Evolutionary conservation across 2,113 vertebrate species (phyloP), one percentile per base, ranked within the genome.

Genomic region (Aegithalos caudatus): DNA sequence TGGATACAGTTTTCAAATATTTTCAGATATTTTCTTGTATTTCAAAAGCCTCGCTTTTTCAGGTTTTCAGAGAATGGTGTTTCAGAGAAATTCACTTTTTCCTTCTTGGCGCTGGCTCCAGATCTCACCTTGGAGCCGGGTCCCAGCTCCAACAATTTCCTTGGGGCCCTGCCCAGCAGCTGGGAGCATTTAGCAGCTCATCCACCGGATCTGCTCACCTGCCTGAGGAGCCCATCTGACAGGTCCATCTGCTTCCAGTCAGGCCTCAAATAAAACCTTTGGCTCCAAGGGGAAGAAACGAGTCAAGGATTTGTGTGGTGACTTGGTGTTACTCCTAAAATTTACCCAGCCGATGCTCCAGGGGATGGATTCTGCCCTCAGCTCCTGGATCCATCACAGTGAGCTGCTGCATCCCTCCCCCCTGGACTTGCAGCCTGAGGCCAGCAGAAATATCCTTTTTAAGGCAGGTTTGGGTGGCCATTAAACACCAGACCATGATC

Each of bases 131-230:
- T 85, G 2, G 58, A 54, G 92, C 88, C 28, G 67, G n/a, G 81
- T 80, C 81, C 56, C 74, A 84, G 94, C 90, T 65, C 95, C 88
- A 95, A 67, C 84, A 96, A 95, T 98, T 98, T 97, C 97, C 98
- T 98, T 62, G 10, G 22, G 21, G 86, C 71, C 78, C 92, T 90
- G 91, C 50, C 80, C 86, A 40, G 97, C 98, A 98, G 92, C 98
- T 98, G 98, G 96, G 95, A 98, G 74, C 96, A 96, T 78, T 98
- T 98, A 98, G 83, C 95, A 97, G 95, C 96, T 98, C 97, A 92
- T 98, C 97, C 80, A 3, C 91, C 94, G 86, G 33, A 72, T 62
- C 69, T 11, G 47, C 94, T 97, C 97, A 98, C 98, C 97, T 98
- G 97, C 94, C 37, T 11, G 53, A 96, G 95, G 93, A 96, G 94